Evolutionary conservation across 2,797 vertebrate genomes (phyloP).

Genomic region (Propithecus perrieri): DNA sequence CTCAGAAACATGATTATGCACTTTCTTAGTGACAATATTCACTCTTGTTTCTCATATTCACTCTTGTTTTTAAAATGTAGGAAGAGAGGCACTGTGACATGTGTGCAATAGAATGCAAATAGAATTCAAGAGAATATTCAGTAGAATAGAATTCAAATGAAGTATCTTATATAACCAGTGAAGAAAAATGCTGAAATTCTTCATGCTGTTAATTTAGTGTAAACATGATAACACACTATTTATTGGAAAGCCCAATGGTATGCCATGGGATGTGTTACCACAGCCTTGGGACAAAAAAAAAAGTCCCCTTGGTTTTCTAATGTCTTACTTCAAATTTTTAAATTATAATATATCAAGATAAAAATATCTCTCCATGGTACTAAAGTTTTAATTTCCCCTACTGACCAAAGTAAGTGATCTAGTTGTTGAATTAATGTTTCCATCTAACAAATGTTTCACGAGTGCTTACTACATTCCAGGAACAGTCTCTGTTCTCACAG

Average conservation of each 20-base stretch:
- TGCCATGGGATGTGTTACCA: not conserved
- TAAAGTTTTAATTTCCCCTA: not conserved
- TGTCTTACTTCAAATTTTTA: slow-evolving; percentile 29
- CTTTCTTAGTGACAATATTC: slow-evolving; percentile 51
- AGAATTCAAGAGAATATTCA: not conserved
- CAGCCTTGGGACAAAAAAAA: not conserved
- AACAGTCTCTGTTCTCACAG: not conserved
- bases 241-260: not conserved
- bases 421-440: not conserved
- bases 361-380: not conserved
- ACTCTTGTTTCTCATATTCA: slow-evolving; percentile 49
- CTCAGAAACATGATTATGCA: slow-evolving; percentile 58
- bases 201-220: not conserved
- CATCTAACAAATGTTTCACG: not conserved
- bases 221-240: not conserved
- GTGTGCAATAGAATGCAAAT: slow-evolving; percentile 35
- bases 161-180: not conserved
- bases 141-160: slow-evolving; percentile 23
- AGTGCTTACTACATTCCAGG: not conserved
- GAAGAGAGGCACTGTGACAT: not conserved
- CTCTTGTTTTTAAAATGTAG: slow-evolving; percentile 33
- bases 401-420: not conserved
- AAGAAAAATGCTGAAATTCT: not conserved
- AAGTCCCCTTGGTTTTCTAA: not conserved
- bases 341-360: not conserved